phyloP scores from a whole-genome alignment of 2,113 vertebrate species.

The Leucoraja erinaceus region DNA sequence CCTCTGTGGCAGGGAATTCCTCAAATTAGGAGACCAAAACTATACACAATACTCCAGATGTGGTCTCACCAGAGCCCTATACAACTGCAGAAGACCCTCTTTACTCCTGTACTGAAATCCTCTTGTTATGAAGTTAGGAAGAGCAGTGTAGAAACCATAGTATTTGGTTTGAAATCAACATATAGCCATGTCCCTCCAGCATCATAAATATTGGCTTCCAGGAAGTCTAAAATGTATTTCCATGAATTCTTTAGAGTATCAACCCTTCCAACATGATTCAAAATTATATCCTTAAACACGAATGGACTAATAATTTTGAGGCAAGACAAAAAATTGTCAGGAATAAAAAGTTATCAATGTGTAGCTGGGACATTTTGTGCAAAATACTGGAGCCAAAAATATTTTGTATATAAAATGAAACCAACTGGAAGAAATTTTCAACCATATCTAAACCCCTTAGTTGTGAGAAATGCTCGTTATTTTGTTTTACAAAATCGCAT shows the following conservation, averaged over 20 bases:
- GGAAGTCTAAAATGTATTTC: neutral
- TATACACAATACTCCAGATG: too few species aligned
- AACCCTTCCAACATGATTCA: neutral
- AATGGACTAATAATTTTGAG: neutral
- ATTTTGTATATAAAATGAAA: neutral
- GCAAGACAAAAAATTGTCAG: neutral
- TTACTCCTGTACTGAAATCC: too few species aligned
- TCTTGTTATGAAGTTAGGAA: too few species aligned
- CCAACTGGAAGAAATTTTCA: neutral
- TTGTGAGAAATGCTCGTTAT: neutral
- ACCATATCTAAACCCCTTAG: neutral
- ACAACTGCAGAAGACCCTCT: too few species aligned
- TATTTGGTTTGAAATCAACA: too few species aligned
- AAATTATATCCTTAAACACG: neutral
- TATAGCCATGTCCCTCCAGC: neutral
- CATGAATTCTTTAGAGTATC: neutral
- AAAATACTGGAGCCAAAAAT: neutral
- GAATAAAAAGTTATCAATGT: neutral
- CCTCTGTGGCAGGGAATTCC: too few species aligned
- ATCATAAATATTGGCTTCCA: neutral
- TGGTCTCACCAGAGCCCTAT: too few species aligned
- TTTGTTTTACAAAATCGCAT: neutral
- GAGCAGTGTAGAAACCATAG: neutral
- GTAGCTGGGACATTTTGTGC: neutral
- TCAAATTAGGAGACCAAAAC: too few species aligned